Percentiles rank a stretch among this genome's conserved stretches.
phyloP scores from a whole-genome alignment of 2,888 invertebrate species.

The Agrotis segetum region DNA sequence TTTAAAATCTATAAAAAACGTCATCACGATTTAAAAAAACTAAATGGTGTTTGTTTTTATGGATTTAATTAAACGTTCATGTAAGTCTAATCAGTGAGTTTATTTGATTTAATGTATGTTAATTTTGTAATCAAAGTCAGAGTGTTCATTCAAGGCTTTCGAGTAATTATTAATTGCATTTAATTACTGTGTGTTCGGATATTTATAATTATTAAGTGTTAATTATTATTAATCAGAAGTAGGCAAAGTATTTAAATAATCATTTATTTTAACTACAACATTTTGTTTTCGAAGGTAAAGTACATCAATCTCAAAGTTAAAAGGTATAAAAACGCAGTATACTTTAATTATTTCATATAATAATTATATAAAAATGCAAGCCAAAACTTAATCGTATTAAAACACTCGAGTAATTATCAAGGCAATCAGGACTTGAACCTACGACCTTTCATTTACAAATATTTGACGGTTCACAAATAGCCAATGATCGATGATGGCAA shows the following conservation, averaged over 20 bases:
- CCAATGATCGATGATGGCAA: constrained; percentile 53
- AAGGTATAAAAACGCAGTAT: not conserved
- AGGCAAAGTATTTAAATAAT: constrained; percentile 1
- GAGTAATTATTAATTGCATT: constrained; percentile 27
- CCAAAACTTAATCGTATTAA: not conserved
- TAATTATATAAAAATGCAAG: constrained; percentile 4
- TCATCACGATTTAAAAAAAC: not conserved
- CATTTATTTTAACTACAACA: constrained; percentile 9
- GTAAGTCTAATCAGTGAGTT: constrained; percentile 14
- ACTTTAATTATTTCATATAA: not conserved
- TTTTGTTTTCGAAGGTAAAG: constrained; percentile 1
- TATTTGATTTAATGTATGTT: constrained; percentile 40
- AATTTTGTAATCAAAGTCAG: constrained; percentile 31
- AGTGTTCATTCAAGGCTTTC: constrained; percentile 29
- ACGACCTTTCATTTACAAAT: constrained; percentile 58
- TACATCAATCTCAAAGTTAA: not conserved
- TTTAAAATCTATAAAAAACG: not conserved
- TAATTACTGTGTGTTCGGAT: constrained; percentile 39
- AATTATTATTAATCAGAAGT: constrained; percentile 33
- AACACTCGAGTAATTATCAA: constrained; percentile 20
- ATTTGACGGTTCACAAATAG: constrained; percentile 53
- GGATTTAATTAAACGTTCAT: constrained; percentile 9
- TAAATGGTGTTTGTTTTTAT: not conserved
- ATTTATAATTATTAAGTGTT: constrained; percentile 30
- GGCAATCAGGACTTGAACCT: constrained; percentile 41